Conservation (phyloP, 2,113 vertebrate species). For the Piprites chloris region DNA sequence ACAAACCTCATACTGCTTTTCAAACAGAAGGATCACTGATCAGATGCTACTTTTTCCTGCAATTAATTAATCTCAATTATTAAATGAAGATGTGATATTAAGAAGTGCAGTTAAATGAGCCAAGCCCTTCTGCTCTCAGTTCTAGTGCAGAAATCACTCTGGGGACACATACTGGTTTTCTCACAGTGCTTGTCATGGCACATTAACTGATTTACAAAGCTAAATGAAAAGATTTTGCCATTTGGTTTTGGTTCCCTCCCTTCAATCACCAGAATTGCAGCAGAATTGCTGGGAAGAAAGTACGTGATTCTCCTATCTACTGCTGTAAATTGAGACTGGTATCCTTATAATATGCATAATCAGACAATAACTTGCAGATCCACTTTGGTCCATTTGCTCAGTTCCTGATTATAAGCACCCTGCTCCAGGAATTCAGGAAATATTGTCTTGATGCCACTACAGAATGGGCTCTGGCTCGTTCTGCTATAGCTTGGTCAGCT, state of each 20-base stretch:
- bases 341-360: not conserved
- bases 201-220: not conserved
- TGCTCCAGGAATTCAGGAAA: not conserved
- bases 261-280: not conserved
- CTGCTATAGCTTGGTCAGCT: not conserved
- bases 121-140: not conserved
- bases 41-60: not conserved
- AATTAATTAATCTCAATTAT: slow-evolving; percentile 9
- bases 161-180: not conserved
- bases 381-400: not conserved
- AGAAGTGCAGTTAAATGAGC: not conserved
- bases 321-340: not conserved
- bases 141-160: not conserved
- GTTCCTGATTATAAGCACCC: not conserved
- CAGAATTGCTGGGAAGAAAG: not conserved
- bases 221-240: not conserved
- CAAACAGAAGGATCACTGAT: not conserved
- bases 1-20: not conserved
- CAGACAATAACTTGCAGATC: not conserved
- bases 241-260: not conserved
- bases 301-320: not conserved
- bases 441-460: not conserved
- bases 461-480: not conserved
- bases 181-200: not conserved
- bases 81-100: slow-evolving; percentile 1